Base-by-base conservation (phyloP, 1,140 invertebrate genomes). In the Panonychus citri region DNA sequence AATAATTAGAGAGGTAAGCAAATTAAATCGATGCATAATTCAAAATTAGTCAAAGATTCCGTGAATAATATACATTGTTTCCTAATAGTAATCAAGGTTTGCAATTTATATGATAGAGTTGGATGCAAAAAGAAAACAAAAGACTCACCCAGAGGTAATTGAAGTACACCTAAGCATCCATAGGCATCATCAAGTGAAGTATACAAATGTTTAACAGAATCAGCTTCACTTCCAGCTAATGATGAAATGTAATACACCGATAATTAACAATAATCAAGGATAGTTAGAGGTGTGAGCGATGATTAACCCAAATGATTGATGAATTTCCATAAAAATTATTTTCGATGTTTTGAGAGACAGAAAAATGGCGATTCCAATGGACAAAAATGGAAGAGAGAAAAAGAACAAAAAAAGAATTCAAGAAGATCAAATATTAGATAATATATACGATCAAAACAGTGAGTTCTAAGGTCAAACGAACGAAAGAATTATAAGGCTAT, bases 171-270 rank as follows among this genome's bases (percentile, higher is more conserved):
- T 28, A 95, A 71, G 65, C 86, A 91, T 26, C 86, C 88, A 71
- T 93, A 91, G 13, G 85, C 87, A 73, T 96, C 90, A 54, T 83
- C 71, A 26, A 90, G 74, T 71, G 89, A 89, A 12, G 78, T 79
- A 66, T 93, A 94, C 63, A 83, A 78, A 60, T 82, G 81, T 65
- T 83, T 83, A 25, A 93, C 75, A n/a, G 79, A 78, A 60, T 90
- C 85, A 27, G 81, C 82, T 73, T 94, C 88, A 34, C 30, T 34
- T 7, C 15, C 26, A 17, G 21, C 19, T 24, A 51, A 39, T 7
- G 26, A 54, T 4, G 17, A 21, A 54, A 25, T 12, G 12, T 34
- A 43, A 40, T 54, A 30, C n/a, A n/a, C 39, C 17, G n/a, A 17
- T 39, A 25, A 30, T 54, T 30, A 39, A 37, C 4, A 43, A 19